Conservation (phyloP, 1,140 invertebrate species). For the Heliconius eleuchia region DNA sequence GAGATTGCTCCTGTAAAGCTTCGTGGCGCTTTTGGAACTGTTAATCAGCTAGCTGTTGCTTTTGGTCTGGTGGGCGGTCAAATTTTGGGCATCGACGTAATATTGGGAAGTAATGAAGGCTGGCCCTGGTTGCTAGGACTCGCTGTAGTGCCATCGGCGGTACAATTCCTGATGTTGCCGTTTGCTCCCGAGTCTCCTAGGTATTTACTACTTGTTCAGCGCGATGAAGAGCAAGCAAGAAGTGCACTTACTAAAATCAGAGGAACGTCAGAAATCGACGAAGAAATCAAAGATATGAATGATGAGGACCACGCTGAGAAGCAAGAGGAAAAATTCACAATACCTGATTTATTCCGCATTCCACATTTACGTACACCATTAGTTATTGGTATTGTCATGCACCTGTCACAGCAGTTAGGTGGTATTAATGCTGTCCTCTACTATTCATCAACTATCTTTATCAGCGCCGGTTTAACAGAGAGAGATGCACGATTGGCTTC, state of each 20-base stretch:
- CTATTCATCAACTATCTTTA: slow-evolving; percentile 94
- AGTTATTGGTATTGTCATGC: slow-evolving; percentile 95
- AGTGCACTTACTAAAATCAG: slow-evolving; percentile 76
- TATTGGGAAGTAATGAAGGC: slow-evolving; percentile 91
- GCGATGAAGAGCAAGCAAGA: slow-evolving; percentile 92
- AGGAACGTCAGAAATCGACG: slow-evolving; percentile 84
- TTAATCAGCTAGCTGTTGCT: slow-evolving; percentile 95
- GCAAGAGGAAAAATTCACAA: slow-evolving; percentile 90
- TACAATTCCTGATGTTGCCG: slow-evolving; percentile 92
- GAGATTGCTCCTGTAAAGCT: slow-evolving; percentile 94
- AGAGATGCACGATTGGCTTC: slow-evolving; percentile 91
- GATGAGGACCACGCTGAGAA: slow-evolving; percentile 92
- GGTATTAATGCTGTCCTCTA: slow-evolving; percentile 97
- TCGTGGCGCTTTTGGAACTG: slow-evolving; percentile 92
- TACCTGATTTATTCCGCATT: slow-evolving; percentile 90
- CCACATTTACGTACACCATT: slow-evolving; percentile 90
- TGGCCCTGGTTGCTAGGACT: slow-evolving; percentile 93
- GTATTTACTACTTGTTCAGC: slow-evolving; percentile 91
- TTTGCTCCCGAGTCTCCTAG: slow-evolving; percentile 92
- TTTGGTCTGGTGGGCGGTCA: slow-evolving; percentile 92
- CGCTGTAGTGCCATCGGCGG: slow-evolving; percentile 89
- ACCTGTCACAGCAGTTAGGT: slow-evolving; percentile 96
- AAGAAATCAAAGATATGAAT: slow-evolving; percentile 95
- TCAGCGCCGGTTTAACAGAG: slow-evolving; percentile 88
- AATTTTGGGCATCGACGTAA: slow-evolving; percentile 91